Base-by-base conservation (phyloP, 2,113 vertebrate genomes). In the Pyxicephalus adspersus region DNA sequence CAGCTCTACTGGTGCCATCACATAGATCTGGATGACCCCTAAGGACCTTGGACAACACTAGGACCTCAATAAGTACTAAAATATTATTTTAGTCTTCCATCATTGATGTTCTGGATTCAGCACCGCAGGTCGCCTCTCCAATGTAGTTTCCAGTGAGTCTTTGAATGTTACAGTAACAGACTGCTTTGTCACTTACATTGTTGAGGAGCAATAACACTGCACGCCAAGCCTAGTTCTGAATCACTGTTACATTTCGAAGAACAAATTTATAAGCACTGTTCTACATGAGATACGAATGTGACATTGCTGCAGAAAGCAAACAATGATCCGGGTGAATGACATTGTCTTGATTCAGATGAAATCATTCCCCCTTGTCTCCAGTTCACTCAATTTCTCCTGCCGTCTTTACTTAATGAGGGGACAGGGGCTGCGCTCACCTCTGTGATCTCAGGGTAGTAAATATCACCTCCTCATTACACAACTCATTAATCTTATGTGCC, bases 401-500 rank as follows among this genome's bases (percentile, higher is more conserved):
- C 77, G 34, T 61, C 65, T 81, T 57, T 34, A 55, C 70, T 81
- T 81, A 81, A 81, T 74, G 79, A 81, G 79, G 29, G 60, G 70
- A 54, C 63, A 18, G 23, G 25, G 60, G 70, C 38, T 19, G 34
- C 28, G 58, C 13, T 74, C 70, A 57, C 60, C 66, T 61, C 22
- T 51, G 3, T 81, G 79, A 81, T 74, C 79, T 74, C 38, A 5
- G 4, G 61, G 68, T 81, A 81, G 70, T 74, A 81, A 74, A 81
- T 74, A 81, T 81, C 70, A 31, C 79, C 79, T 73, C 65, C 79
- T 81, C 68, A 74, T 81, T 81, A 81, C 79, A 81, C 70, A 81
- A 65, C 68, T 72, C 79, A 81, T 81, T 81, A 74, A 81, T 81
- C 79, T 81, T 81, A 54, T 65, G 22, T 26, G 63, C 70, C 68